phyloP scores from a whole-genome alignment of 2,113 vertebrate genomes.

The Limnothrissa miodon region DNA sequence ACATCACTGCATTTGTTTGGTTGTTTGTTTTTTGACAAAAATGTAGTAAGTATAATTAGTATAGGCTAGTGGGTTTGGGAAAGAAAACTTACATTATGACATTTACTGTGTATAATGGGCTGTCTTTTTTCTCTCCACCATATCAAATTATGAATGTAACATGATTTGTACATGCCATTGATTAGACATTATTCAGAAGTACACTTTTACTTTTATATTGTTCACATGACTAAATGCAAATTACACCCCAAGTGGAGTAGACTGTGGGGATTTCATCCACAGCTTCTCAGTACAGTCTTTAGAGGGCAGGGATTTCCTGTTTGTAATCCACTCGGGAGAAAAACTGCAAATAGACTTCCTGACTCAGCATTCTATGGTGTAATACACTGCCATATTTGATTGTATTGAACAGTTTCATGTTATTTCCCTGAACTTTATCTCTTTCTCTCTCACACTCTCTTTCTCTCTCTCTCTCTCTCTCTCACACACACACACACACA shows the following conservation, averaged over 20 bases:
- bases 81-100: too few relatives aligned
- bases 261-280: neutral
- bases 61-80: too few relatives aligned
- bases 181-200: neutral
- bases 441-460: neutral
- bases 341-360: slow-evolving; percentile 20
- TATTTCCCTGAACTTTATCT: slow-evolving; percentile 17
- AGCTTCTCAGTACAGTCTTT: neutral
- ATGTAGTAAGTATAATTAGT: too few relatives aligned
- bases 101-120: too few relatives aligned
- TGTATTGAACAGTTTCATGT: slow-evolving; percentile 39
- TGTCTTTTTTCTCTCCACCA: too few relatives aligned
- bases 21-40: too few relatives aligned
- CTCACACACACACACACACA: slow-evolving; percentile 11
- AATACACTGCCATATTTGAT: slow-evolving; percentile 24
- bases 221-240: neutral
- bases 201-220: neutral
- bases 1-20: too few relatives aligned
- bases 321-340: slow-evolving; percentile 1
- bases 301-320: slow-evolving; percentile 21
- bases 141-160: neutral
- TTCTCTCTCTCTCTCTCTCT: neutral
- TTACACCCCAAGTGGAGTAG: slow-evolving; percentile 34
- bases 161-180: too few relatives aligned
- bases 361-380: slow-evolving; percentile 24